Evolutionary conservation across 2,113 vertebrate species (phyloP).

Genomic region (Syngnathus scovelli): DNA sequence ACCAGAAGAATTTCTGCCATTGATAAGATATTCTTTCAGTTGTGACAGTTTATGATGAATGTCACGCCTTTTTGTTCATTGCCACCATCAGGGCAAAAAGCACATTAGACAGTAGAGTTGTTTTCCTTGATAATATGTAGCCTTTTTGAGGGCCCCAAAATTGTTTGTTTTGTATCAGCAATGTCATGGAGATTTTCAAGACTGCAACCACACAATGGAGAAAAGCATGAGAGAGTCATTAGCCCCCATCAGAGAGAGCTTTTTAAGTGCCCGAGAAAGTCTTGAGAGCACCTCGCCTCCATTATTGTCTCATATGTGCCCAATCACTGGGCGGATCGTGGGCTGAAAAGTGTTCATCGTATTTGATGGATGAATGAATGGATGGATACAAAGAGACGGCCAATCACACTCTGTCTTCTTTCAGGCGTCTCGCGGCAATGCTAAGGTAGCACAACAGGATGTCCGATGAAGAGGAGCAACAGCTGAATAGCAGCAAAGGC

Average conservation of each 20-base stretch:
- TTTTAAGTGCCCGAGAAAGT: neutral
- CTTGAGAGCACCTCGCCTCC: neutral
- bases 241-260: neutral
- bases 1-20: neutral
- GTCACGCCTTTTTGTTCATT: neutral
- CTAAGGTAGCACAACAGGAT: constrained; percentile 53
- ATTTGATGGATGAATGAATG: neutral
- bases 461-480: constrained; percentile 40
- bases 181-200: neutral
- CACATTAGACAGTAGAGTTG: neutral
- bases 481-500: neutral
- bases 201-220: neutral
- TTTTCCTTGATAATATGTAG: neutral
- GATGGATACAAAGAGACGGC: neutral
- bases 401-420: neutral
- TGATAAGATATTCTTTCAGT: neutral
- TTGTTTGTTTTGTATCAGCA: neutral
- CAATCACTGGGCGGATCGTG: neutral
- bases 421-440: constrained; percentile 41
- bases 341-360: neutral
- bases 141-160: neutral
- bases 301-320: neutral
- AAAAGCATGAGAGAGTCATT: neutral
- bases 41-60: neutral
- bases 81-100: neutral